Evolutionary conservation across 1,140 invertebrate species (phyloP).

Genomic region (Drosophila grimshawi): DNA sequence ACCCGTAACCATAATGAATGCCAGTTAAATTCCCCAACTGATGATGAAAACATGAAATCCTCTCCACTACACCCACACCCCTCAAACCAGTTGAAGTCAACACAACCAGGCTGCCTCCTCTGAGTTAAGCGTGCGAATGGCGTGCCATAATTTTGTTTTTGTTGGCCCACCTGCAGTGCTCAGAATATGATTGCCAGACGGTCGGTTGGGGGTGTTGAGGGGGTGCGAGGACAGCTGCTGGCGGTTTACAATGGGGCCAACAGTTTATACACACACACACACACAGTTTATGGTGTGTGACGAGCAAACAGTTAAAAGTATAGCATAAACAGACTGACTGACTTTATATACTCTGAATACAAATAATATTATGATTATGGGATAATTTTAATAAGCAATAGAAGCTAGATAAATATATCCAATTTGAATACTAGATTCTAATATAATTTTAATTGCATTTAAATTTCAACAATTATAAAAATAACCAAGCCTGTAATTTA

Average conservation of each 20-base stretch:
- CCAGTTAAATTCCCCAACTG: slow-evolving; percentile 55
- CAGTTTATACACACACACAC: slow-evolving; percentile 67
- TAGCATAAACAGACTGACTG: slow-evolving; percentile 1
- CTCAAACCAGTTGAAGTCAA: no score
- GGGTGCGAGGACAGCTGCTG: slow-evolving; percentile 29
- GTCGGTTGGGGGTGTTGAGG: not conserved
- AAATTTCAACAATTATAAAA: no score
- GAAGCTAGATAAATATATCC: no score
- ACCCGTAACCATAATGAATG: slow-evolving; percentile 57
- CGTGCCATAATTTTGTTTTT: slow-evolving; percentile 34
- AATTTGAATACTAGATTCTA: no score
- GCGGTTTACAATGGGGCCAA: slow-evolving; percentile 66
- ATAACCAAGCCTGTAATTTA: no score
- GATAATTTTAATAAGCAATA: no score
- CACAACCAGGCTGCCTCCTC: not conserved
- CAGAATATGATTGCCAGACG: slow-evolving; percentile 35
- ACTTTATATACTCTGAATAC: slow-evolving; percentile 10
- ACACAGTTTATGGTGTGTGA: slow-evolving; percentile 68
- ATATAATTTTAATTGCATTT: no score
- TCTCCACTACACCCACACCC: not conserved
- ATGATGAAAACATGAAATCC: slow-evolving; percentile 4
- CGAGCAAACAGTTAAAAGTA: slow-evolving; percentile 47
- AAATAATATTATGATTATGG: no score
- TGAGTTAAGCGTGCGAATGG: slow-evolving; percentile 39
- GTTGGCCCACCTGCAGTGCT: slow-evolving; percentile 22